A percentile compares a stretch with the other conserved stretches of the same genome.
Evolutionary conservation across 2,888 invertebrate genomes (phyloP).

Genomic region (Lamellibrachia columna): DNA sequence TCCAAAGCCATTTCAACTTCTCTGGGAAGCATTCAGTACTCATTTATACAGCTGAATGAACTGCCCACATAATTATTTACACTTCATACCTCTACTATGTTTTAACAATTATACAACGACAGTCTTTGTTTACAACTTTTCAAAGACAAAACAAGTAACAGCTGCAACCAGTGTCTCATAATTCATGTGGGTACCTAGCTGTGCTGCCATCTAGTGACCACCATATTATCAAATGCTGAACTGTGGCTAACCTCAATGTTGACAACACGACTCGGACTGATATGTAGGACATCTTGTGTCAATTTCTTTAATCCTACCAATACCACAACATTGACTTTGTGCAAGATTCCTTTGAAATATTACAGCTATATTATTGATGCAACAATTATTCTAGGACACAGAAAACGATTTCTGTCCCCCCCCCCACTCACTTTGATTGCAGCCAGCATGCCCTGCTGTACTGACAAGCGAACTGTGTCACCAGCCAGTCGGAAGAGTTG

Average conservation of each 20-base stretch:
- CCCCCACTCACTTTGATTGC: neutral
- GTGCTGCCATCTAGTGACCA: slow-evolving; percentile 12
- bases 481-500: slow-evolving; percentile 58
- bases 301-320: neutral
- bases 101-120: too few relatives aligned
- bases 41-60: too few relatives aligned
- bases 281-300: slow-evolving; percentile 20
- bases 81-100: too few relatives aligned
- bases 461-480: slow-evolving; percentile 55
- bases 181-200: neutral
- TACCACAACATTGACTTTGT: neutral
- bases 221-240: slow-evolving; percentile 8
- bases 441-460: slow-evolving; percentile 52
- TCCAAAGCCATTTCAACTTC: too few relatives aligned
- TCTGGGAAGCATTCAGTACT: too few relatives aligned
- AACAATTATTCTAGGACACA: neutral
- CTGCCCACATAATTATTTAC: too few relatives aligned
- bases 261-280: neutral
- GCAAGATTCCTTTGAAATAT: neutral
- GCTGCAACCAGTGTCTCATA: neutral
- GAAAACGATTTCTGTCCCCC: neutral
- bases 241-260: neutral
- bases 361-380: neutral
- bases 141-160: too few relatives aligned
- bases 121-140: too few relatives aligned